Conservation (phyloP, 2,888 invertebrate genomes). For the Agriopis aurantiaria region DNA sequence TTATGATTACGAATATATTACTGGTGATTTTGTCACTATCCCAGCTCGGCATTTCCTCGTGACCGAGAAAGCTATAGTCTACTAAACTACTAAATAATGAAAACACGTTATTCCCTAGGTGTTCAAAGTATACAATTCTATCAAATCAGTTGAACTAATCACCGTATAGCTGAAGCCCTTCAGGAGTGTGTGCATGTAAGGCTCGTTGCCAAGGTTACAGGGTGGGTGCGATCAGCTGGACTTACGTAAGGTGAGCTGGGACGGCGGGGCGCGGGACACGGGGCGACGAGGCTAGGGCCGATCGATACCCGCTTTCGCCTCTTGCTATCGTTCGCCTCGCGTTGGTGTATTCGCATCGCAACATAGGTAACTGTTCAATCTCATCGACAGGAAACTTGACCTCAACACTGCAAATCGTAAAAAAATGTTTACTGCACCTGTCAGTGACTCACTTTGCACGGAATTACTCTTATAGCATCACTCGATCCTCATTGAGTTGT, state of each 20-base stretch:
- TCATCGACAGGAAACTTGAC: conserved; percentile 42
- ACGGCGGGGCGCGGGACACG: conserved; percentile 54
- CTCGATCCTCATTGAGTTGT: conserved; percentile 27
- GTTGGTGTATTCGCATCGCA: conserved; percentile 64
- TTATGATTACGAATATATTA: too few relatives aligned
- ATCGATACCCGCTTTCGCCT: conserved; percentile 81
- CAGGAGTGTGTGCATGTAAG: conserved; percentile 67
- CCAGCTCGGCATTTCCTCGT: not conserved
- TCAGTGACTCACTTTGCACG: conserved; percentile 15
- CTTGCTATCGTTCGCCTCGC: conserved; percentile 71
- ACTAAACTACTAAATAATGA: not conserved
- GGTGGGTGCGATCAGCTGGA: conserved; percentile 84
- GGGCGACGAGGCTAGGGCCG: conserved; percentile 75
- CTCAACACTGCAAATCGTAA: conserved; percentile 18
- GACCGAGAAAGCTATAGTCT: not conserved
- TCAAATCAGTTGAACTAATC: conserved; percentile 13
- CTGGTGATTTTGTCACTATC: too few relatives aligned
- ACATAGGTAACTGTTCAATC: conserved; percentile 49
- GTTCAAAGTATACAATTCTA: not conserved
- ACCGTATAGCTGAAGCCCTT: conserved; percentile 46
- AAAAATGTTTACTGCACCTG: conserved; percentile 28
- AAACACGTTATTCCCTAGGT: not conserved
- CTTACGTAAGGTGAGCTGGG: conserved; percentile 81
- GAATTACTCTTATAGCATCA: conserved; percentile 15
- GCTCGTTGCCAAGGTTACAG: conserved; percentile 83